phyloP scores from a whole-genome alignment of 2,113 vertebrate genomes.

The Callipepla californica region DNA sequence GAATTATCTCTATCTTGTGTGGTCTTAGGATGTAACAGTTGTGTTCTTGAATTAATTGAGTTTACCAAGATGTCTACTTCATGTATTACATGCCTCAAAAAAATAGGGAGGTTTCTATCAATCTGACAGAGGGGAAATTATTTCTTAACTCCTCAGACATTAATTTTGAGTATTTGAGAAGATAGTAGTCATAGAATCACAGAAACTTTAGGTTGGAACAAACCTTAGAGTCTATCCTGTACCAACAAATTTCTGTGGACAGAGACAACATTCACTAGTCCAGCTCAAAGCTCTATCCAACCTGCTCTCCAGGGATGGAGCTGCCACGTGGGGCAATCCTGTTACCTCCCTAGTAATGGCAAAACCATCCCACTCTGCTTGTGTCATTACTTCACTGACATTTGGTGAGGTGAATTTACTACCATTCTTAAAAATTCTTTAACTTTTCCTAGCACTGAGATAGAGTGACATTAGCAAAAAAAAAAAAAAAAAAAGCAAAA shows the following conservation, averaged over 20 bases:
- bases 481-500: neutral
- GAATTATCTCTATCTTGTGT: neutral
- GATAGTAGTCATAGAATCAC: neutral
- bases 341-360: neutral
- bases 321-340: neutral
- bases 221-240: neutral
- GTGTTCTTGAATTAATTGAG: neutral
- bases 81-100: neutral
- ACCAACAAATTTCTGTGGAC: neutral
- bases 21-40: neutral
- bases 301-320: neutral
- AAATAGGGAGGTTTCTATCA: neutral
- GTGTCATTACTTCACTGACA: neutral
- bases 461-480: neutral
- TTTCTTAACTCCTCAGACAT: neutral
- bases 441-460: neutral
- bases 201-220: neutral
- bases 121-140: neutral
- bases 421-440: neutral
- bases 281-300: neutral
- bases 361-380: neutral
- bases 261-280: neutral
- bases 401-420: neutral
- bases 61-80: neutral
- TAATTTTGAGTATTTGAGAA: neutral